Evolutionary conservation across 2,113 vertebrate species (phyloP), one percentile per base, ranked within the genome.

Genomic region (Pterocles burchelli): DNA sequence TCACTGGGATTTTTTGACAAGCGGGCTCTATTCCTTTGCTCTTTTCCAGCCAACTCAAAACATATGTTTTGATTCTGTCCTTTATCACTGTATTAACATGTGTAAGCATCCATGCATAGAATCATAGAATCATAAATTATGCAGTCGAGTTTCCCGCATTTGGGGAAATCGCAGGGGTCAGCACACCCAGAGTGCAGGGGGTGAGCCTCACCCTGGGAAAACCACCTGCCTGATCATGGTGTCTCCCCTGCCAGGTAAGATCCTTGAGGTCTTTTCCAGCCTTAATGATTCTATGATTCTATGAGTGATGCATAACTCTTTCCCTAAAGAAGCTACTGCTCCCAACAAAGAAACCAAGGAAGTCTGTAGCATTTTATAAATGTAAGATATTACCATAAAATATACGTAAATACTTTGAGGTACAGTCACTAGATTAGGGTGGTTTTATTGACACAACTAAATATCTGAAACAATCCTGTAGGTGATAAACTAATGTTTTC

Each of bases 211-310:
- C 63, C 74, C 83, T 92, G 67, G 89, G 86, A 85, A 95, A 96
- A 90, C 89, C 93, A 94, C 84, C 88, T 91, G 88, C 58, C 1
- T 74, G 68, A 94, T 91, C 77, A 85, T 81, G 58, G 88, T 93
- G 77, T 93, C 67, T 92, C 77, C 43, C 55, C 80, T 93, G 66
- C 31, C 94, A 96, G 90, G 59, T 92, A 96, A 97, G 17, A n/a
- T 41, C 41, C 41, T 41, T 41, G 41, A 41, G 41, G 41, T 41
- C 41, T 41, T 41, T 41, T 41, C 41, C 41, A 41, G 14, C 41
- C 12, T 41, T 41, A 41, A 41, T 41, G 41, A 41, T 41, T 41
- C 38, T 38, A 38, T 38, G 38, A 38, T 38, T 38, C 41, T 41
- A 41, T 41, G 20, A 55, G 11, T 17, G 34, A 88, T 90, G 25